Percentiles rank a stretch among this genome's conserved stretches.
These are phyloP conservation scores for Spongia lamella DNA, from an alignment of 37 sponge, comb jelly and placozoan species.

Conservation along the genomic window DNA sequence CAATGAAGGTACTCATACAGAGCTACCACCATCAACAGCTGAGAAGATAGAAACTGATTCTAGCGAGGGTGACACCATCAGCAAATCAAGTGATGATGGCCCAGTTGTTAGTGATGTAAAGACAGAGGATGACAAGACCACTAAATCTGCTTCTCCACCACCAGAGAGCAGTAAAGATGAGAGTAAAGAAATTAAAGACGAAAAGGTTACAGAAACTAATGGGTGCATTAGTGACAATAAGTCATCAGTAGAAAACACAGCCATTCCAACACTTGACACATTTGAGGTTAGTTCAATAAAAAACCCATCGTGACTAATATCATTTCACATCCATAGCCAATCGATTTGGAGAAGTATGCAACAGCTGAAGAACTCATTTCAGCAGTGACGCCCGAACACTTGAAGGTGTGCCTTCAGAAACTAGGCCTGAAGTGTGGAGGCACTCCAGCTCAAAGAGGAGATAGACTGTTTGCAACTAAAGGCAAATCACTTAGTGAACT, in stretches of 20 bases:
- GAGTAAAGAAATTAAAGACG: no score
- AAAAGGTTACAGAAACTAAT: conserved; percentile 2
- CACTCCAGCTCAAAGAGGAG: conserved; percentile 70
- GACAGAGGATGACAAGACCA: no score
- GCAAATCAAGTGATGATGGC: background rate
- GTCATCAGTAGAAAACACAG: background rate
- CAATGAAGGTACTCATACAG: background rate
- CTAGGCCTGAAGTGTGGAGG: conserved; percentile 96
- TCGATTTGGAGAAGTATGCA: conserved; percentile 35
- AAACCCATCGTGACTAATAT: background rate
- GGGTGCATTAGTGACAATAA: background rate
- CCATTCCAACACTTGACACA: no score
- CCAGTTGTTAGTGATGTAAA: background rate
- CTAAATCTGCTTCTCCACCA: no score
- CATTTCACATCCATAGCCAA: background rate
- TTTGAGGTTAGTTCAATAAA: background rate
- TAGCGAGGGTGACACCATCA: background rate
- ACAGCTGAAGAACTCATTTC: conserved; percentile 55
- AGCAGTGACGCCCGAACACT: conserved; percentile 52
- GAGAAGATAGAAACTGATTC: background rate
- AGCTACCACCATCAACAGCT: background rate
- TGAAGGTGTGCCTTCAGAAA: conserved; percentile 59
- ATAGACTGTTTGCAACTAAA: conserved; percentile 76
- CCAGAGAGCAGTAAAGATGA: no score
- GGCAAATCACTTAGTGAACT: conserved; percentile 57